phyloP scores from a whole-genome alignment of 2,113 vertebrate species.

The Notechis scutatus region DNA sequence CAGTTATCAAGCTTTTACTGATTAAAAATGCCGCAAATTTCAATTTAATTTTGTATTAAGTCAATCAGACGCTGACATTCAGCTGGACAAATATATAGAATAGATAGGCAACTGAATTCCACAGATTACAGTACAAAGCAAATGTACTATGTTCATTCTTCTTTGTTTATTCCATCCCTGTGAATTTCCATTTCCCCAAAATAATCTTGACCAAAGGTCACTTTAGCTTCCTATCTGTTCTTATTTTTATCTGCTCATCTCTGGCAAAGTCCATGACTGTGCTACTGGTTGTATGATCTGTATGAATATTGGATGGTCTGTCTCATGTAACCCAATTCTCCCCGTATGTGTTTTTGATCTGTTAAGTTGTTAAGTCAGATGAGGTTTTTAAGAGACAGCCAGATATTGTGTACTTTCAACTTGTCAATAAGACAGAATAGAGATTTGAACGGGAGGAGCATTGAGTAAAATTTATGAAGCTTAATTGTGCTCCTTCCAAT shows the following conservation, averaged over 20 bases:
- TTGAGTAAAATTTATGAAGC: neutral
- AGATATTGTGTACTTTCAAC: neutral
- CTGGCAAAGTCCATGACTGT: neutral
- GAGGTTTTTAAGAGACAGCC: neutral
- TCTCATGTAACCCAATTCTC: neutral
- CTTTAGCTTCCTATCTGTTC: neutral
- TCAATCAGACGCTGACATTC: neutral
- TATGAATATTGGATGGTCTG: neutral
- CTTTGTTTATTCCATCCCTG: neutral
- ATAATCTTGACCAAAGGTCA: neutral
- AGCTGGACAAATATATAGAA: neutral
- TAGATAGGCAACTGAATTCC: neutral
- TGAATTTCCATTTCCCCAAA: neutral
- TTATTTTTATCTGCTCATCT: neutral
- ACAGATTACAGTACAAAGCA: neutral
- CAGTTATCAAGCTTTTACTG: neutral
- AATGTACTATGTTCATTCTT: neutral
- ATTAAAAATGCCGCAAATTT: neutral
- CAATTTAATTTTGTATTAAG: neutral
- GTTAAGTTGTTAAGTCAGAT: neutral
- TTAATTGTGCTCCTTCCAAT: neutral
- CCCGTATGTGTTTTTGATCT: neutral
- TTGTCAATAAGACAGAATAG: neutral
- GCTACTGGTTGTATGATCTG: neutral
- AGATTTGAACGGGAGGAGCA: neutral